Conservation (phyloP, 2,797 vertebrate species). For the Tympanoctomys barrerae region DNA sequence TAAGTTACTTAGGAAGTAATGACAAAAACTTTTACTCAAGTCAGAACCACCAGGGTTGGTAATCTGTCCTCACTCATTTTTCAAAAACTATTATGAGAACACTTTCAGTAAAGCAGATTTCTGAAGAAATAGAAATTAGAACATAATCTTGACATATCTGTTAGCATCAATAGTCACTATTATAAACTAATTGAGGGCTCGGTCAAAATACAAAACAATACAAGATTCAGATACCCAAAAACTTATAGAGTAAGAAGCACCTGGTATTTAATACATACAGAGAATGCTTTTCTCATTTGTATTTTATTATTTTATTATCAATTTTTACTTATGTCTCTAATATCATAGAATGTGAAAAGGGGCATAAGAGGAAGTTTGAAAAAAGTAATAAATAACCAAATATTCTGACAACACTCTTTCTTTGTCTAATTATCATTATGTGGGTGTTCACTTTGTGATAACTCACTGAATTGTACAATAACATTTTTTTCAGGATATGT, state of each 20-base stretch:
- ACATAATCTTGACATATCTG: constrained; percentile 60
- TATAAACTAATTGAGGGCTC: constrained; percentile 69
- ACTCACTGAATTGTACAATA: neutral
- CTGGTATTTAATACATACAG: neutral
- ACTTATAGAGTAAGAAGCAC: neutral
- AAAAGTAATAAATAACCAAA: constrained; percentile 3
- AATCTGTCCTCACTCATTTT: constrained; percentile 71
- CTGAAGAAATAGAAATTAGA: constrained; percentile 68
- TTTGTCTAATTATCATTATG: neutral
- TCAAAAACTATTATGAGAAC: constrained; percentile 61
- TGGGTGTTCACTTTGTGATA: constrained; percentile 3
- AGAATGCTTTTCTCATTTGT: neutral
- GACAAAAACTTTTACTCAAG: constrained; percentile 77
- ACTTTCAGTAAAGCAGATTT: constrained; percentile 75
- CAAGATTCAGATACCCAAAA: constrained; percentile 68
- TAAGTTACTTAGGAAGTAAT: constrained; percentile 66
- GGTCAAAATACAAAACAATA: constrained; percentile 72
- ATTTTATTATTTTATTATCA: neutral
- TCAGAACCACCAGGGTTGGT: constrained; percentile 70
- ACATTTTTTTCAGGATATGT: neutral
- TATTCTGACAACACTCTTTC: neutral
- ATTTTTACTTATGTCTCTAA: neutral
- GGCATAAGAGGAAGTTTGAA: neutral
- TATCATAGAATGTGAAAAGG: constrained; percentile 17
- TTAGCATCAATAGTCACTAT: neutral